These are phyloP conservation scores for Thalassoma bifasciatum DNA, from an alignment of 2,113 vertebrate species.

Conservation along the genomic window DNA sequence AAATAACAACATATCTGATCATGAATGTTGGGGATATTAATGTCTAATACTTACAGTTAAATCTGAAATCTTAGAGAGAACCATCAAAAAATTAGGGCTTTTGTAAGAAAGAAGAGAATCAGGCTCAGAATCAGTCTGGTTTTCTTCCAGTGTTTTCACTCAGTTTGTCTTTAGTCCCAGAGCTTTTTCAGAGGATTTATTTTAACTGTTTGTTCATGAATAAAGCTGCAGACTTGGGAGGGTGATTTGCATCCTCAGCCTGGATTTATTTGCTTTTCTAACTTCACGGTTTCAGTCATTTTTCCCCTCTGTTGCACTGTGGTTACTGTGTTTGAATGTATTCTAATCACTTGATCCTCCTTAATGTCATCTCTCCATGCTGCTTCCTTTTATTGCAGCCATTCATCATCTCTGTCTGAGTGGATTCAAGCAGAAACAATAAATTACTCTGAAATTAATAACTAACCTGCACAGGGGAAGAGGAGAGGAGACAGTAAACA, in stretches of 20 bases:
- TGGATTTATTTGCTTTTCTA: neutral
- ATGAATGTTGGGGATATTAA: too few species aligned
- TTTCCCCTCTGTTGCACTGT: neutral
- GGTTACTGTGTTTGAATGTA: slow-evolving; percentile 6
- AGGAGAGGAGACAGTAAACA: neutral
- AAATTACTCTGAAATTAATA: neutral
- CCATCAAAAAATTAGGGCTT: too few species aligned
- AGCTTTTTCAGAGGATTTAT: neutral
- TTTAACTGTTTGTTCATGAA: too few species aligned
- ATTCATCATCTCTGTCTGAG: neutral
- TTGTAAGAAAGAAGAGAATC: too few species aligned
- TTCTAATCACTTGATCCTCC: slow-evolving; percentile 7
- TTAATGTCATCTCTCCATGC: neutral
- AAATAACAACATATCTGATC: too few species aligned
- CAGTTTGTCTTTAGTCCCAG: neutral
- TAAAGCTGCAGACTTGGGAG: neutral
- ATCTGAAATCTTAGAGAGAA: too few species aligned
- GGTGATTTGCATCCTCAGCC: neutral
- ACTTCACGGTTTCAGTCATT: neutral
- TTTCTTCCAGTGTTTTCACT: neutral
- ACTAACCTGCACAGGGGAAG: neutral
- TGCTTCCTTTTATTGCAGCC: neutral
- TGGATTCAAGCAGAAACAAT: neutral
- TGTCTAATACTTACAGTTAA: too few species aligned
- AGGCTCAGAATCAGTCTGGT: too few species aligned